Evolutionary conservation across 2,888 invertebrate genomes (phyloP).

Genomic region (Eustalomyia histrio): DNA sequence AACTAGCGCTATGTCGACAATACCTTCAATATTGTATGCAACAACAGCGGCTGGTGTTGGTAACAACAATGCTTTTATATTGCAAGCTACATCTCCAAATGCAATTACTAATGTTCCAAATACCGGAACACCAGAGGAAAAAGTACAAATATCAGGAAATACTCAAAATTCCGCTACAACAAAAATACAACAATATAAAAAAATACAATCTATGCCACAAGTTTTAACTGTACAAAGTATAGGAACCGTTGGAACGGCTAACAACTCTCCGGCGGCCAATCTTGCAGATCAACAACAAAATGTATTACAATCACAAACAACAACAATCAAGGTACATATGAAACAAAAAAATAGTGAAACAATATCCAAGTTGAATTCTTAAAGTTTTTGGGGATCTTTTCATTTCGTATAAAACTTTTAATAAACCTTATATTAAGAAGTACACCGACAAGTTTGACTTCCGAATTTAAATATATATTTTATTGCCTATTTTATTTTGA

Average conservation of each 20-base stretch:
- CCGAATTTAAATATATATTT: no score
- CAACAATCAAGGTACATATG: conserved; percentile 27
- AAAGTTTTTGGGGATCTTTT: no score
- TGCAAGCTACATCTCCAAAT: conserved; percentile 68
- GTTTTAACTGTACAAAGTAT: conserved; percentile 73
- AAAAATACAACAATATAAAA: conserved; percentile 68
- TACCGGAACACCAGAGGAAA: conserved; percentile 59
- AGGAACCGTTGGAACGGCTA: conserved; percentile 42
- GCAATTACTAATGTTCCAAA: conserved; percentile 26
- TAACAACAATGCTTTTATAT: conserved; percentile 69
- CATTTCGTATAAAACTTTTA: no score
- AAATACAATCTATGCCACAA: conserved; percentile 72
- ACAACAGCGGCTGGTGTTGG: conserved; percentile 49
- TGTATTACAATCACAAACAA: conserved; percentile 31
- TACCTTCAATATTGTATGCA: conserved; percentile 68
- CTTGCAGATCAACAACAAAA: conserved; percentile 25
- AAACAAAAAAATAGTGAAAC: no score
- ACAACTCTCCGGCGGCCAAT: conserved; percentile 60
- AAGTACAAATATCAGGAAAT: conserved; percentile 59
- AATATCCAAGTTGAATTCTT: no score
- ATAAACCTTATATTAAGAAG: no score
- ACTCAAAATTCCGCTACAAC: conserved; percentile 4
- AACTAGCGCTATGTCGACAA: conserved; percentile 51
- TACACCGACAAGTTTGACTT: no score
- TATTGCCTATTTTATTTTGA: no score